Evolutionary conservation across 2,113 vertebrate species (phyloP).

Genomic region (Apodemus sylvaticus): DNA sequence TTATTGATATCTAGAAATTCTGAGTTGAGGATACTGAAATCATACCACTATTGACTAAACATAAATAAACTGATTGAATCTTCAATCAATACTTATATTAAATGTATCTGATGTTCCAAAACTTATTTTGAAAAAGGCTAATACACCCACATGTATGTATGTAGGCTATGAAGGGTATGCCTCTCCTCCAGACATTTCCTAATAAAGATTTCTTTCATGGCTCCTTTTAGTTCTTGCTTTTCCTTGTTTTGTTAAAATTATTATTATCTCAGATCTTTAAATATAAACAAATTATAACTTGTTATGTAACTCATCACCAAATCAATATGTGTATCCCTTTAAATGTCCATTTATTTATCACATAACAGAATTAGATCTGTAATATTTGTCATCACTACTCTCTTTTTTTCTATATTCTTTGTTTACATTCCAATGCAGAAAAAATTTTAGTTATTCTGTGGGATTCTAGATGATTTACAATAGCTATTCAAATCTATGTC

Average conservation of each 20-base stretch:
- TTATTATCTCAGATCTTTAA: neutral
- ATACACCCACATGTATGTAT: neutral
- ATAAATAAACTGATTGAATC: neutral
- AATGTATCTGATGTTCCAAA: neutral
- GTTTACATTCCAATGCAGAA: too few relatives aligned
- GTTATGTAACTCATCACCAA: neutral
- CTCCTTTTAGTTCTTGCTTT: neutral
- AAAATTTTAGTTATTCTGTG: neutral
- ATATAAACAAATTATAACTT: neutral
- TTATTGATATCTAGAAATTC: neutral
- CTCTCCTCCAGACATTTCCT: neutral
- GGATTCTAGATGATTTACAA: neutral
- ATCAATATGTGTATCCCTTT: neutral
- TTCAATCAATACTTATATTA: neutral
- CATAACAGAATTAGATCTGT: neutral
- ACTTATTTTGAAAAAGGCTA: neutral
- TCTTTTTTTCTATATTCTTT: too few relatives aligned
- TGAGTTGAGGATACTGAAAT: neutral
- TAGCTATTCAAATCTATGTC: conserved; percentile 26
- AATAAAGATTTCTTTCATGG: neutral
- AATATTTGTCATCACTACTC: neutral
- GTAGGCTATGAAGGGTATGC: neutral
- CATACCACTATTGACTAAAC: neutral
- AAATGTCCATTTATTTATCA: neutral
- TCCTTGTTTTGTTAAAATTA: neutral